Base-by-base conservation (phyloP, 1,140 invertebrate species). In the Zaprionus inermis region DNA sequence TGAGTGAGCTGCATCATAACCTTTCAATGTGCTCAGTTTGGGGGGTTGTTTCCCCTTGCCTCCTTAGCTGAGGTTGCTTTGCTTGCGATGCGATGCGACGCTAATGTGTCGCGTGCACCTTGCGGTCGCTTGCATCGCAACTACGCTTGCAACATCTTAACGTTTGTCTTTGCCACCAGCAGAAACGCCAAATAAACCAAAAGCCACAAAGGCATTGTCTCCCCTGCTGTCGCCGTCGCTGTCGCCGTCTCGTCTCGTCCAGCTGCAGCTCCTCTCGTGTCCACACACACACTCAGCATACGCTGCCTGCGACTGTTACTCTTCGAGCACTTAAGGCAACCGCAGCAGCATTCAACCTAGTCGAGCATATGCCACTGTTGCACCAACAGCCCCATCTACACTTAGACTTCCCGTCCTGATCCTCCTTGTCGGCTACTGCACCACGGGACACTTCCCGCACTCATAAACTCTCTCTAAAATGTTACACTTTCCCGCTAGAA, bases 111-210 rank as follows among this genome's bases (percentile, higher is more conserved):
- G 68, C 59, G 52, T 76, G 74, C 56, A 72, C 51, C 71, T 81
- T 88, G 84, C 63, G 75, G 78, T 73, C 70, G 84, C 78, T 57
- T 82, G 76, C 79, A 76, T 66, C 58, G 67, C 44, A 36, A n/a
- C 36, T 5, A 28, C 55, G 20, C 12, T 24, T 22, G 70, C 64
- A 72, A 66, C 65, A 76, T 68, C 69, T 66, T 20, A 54, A 9
- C 68, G 82, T 73, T 78, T 76, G 65, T 68, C 54, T 68, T 64
- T 67, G 52, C 76, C 79, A 57, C 69, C 71, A 55, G 49, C 64
- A 65, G 52, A 1, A 24, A 12, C 22, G 41, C 63, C 63, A 65
- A 65, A 44, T 56, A 65, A 65, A 67, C 58, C 57, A 66, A 49
- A 68, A 60, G 66, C 79, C 64, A 72, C 76, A 82, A 79, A 68